Conservation (phyloP, 2,113 vertebrate species). For the Tetrax tetrax region DNA sequence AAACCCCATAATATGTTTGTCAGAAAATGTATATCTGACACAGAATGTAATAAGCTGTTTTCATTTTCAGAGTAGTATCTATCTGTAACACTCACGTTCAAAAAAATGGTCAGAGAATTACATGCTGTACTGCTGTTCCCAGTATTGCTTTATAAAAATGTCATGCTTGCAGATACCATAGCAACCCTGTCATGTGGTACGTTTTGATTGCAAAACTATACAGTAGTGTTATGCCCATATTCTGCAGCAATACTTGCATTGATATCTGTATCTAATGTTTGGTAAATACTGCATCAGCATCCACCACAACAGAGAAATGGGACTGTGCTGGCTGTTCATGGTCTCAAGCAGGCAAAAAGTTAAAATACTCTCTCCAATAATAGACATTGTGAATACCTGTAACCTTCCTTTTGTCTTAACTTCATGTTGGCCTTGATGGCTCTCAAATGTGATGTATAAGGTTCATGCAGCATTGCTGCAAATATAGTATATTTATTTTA, state of each 20-base stretch:
- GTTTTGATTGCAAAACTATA: neutral
- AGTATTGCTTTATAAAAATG: neutral
- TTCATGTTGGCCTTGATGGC: neutral
- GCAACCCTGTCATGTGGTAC: neutral
- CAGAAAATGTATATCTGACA: neutral
- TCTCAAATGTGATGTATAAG: neutral
- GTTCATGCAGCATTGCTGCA: neutral
- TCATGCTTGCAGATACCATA: constrained; percentile 21
- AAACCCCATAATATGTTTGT: neutral
- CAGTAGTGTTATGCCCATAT: neutral
- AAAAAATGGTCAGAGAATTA: neutral
- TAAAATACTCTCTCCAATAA: neutral
- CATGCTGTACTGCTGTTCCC: neutral
- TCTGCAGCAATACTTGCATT: neutral
- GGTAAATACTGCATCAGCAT: neutral
- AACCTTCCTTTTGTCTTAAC: neutral
- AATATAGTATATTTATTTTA: neutral
- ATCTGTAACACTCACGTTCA: neutral
- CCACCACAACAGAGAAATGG: neutral
- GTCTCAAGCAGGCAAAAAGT: neutral
- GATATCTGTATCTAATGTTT: neutral
- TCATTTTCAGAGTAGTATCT: neutral
- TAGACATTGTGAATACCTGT: neutral
- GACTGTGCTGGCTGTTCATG: neutral
- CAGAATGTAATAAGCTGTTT: neutral